Percentiles rank a stretch among this genome's conserved stretches.
phyloP scores from a whole-genome alignment of 2,113 vertebrate genomes.

The Zingel zingel region DNA sequence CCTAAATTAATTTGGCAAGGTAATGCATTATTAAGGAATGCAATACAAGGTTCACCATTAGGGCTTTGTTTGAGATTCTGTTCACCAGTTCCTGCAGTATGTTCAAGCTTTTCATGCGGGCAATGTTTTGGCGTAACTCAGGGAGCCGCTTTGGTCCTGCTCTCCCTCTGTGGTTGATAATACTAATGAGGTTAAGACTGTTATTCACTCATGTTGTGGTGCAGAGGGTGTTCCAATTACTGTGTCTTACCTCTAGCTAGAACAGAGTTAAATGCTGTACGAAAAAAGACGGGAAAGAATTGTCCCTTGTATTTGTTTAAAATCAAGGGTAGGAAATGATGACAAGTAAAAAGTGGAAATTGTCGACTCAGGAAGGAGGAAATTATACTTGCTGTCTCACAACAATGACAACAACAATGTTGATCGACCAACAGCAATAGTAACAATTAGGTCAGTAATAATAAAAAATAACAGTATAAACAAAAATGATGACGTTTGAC shows the following conservation, averaged over 20 bases:
- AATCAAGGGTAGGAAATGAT: neutral
- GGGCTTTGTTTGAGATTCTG: slow-evolving; percentile 40
- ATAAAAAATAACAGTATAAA: neutral
- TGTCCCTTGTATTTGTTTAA: slow-evolving; percentile 5
- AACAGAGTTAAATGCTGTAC: slow-evolving; percentile 27
- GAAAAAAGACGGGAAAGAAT: neutral
- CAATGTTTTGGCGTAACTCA: slow-evolving; percentile 32
- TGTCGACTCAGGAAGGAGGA: neutral
- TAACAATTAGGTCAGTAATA: neutral
- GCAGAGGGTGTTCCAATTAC: slow-evolving; percentile 42
- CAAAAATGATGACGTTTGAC: no score
- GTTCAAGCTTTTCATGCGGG: slow-evolving; percentile 35
- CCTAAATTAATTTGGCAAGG: slow-evolving; percentile 46
- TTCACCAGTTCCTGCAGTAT: slow-evolving; percentile 15
- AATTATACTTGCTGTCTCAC: neutral
- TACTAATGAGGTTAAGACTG: slow-evolving; percentile 62
- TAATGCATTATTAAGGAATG: slow-evolving; percentile 44
- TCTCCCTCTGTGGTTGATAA: slow-evolving; percentile 52
- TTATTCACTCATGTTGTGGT: slow-evolving; percentile 31
- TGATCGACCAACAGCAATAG: neutral
- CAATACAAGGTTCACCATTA: slow-evolving; percentile 6
- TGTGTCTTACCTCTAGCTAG: slow-evolving; percentile 33
- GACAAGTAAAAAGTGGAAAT: neutral
- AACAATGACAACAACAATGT: no score
- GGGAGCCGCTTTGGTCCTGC: slow-evolving; percentile 37